phyloP scores from a whole-genome alignment of 2,888 invertebrate genomes.

The Tinea pellionella region DNA sequence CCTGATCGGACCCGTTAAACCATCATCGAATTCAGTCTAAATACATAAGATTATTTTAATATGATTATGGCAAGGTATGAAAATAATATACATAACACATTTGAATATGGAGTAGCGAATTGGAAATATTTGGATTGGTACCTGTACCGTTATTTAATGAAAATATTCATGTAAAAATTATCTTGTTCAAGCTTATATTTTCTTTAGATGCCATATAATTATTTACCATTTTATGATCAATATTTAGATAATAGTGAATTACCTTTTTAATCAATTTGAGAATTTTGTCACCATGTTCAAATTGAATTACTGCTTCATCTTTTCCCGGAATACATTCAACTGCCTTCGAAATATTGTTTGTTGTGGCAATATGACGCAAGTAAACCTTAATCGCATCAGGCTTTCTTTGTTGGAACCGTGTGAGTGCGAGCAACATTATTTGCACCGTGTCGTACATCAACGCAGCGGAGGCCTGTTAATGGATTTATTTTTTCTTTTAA shows the following conservation, averaged over 20 bases:
- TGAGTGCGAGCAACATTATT: constrained; percentile 89
- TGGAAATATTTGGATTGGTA: too few species aligned
- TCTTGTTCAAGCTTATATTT: too few species aligned
- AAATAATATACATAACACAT: background rate
- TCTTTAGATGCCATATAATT: too few species aligned
- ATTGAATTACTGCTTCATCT: constrained; percentile 76
- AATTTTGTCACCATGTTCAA: constrained; percentile 90
- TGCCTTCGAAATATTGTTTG: constrained; percentile 72
- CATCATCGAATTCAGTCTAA: constrained; percentile 85
- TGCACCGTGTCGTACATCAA: constrained; percentile 94
- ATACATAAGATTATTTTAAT: constrained; percentile 25
- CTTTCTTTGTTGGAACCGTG: constrained; percentile 83
- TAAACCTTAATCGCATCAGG: constrained; percentile 63
- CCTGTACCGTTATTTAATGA: too few species aligned
- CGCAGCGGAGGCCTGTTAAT: constrained; percentile 86
- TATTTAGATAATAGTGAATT: constrained; percentile 17
- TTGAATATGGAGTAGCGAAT: too few species aligned
- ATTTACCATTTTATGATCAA: background rate
- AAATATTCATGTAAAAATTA: too few species aligned
- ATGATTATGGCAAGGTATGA: background rate
- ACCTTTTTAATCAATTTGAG: constrained; percentile 85
- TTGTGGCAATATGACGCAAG: constrained; percentile 62
- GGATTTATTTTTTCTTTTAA: background rate
- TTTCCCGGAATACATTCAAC: constrained; percentile 84
- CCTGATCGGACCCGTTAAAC: constrained; percentile 86